phyloP scores from a whole-genome alignment of 2,797 vertebrate genomes.

The Arremon aurantiirostris region DNA sequence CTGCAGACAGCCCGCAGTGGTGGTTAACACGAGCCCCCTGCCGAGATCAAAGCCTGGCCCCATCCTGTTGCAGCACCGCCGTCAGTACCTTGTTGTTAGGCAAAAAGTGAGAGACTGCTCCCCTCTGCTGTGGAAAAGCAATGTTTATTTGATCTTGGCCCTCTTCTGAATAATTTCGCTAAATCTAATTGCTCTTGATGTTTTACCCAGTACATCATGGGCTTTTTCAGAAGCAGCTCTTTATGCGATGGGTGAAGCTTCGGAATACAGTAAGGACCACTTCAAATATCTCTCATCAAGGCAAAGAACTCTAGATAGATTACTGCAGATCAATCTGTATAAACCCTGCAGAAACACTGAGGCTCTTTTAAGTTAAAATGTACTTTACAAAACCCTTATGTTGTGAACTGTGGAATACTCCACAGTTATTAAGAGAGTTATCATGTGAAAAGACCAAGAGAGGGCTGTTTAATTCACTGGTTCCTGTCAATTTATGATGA shows the following conservation, averaged over 20 bases:
- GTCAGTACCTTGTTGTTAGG: conserved; percentile 62
- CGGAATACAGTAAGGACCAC: conserved; percentile 60
- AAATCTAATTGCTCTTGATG: conserved; percentile 73
- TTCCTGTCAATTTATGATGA: neutral
- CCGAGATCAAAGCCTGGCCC: conserved; percentile 68
- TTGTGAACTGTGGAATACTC: conserved; percentile 2
- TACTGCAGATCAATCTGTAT: conserved; percentile 58
- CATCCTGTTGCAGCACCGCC: conserved; percentile 31
- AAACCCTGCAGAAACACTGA: conserved; percentile 44
- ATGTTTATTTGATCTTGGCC: conserved; percentile 72
- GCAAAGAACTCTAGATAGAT: conserved; percentile 55
- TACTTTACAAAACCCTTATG: neutral
- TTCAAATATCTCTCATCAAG: conserved; percentile 67
- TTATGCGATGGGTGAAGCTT: conserved; percentile 56
- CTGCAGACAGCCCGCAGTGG: conserved; percentile 30
- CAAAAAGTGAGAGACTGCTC: conserved; percentile 7
- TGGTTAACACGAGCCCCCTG: conserved; percentile 62
- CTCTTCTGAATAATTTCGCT: conserved; percentile 71
- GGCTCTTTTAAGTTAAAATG: conserved; percentile 53
- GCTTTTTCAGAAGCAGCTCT: conserved; percentile 58
- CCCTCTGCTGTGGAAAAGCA: conserved; percentile 55
- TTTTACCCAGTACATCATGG: conserved; percentile 50
- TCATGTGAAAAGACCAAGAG: neutral
- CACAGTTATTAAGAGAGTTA: neutral
- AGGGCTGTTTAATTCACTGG: neutral